Evolutionary conservation across 2,888 invertebrate genomes (phyloP).

Genomic region (Phyllotreta striolata): DNA sequence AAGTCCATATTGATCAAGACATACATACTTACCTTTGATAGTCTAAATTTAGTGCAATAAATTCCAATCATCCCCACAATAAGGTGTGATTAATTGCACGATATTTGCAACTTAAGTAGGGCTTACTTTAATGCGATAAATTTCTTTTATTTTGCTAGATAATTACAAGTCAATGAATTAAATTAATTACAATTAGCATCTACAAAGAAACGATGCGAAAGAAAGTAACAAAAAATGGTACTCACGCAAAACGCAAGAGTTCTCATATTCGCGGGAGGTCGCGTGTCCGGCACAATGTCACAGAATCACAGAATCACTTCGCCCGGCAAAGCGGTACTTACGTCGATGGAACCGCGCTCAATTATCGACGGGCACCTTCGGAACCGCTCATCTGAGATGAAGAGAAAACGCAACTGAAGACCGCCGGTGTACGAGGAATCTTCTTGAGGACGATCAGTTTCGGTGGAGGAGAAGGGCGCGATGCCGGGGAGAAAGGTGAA

Average conservation of each 20-base stretch:
- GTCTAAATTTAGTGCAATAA: slow-evolving; percentile 2
- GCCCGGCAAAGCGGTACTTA: slow-evolving; percentile 36
- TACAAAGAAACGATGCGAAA: neutral
- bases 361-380: slow-evolving; percentile 9
- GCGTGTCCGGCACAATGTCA: slow-evolving; percentile 23
- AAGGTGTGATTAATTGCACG: no score
- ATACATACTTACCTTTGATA: neutral
- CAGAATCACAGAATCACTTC: slow-evolving; percentile 38
- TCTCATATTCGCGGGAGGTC: slow-evolving; percentile 38
- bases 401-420: slow-evolving; percentile 40
- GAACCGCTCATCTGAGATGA: slow-evolving; percentile 33
- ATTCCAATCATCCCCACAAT: neutral
- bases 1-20: slow-evolving; percentile 14
- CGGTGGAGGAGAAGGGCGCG: slow-evolving; percentile 43
- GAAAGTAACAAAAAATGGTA: slow-evolving; percentile 17
- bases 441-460: slow-evolving; percentile 38
- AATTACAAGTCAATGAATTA: neutral
- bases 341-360: slow-evolving; percentile 21
- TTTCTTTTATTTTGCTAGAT: neutral
- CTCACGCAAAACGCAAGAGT: slow-evolving; percentile 44
- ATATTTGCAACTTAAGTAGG: no score
- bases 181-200: slow-evolving; percentile 2
- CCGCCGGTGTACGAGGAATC: slow-evolving; percentile 42
- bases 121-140: no score
- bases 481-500: slow-evolving; percentile 55